phyloP scores from a whole-genome alignment of 2,113 vertebrate genomes.

The Eretmochelys imbricata region DNA sequence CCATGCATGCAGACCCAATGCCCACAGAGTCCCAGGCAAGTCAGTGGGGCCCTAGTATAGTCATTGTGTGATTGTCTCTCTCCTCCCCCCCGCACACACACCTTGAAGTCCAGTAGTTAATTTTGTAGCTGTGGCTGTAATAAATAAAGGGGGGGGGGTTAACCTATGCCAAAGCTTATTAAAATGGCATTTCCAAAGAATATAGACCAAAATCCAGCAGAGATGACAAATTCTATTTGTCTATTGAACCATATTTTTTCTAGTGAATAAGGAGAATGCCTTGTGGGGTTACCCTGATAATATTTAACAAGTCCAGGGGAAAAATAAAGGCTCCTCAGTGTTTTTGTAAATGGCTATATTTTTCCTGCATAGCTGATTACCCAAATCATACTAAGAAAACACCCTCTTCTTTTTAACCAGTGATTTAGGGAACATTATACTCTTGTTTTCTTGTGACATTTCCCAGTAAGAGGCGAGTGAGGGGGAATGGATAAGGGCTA shows the following conservation, averaged over 20 bases:
- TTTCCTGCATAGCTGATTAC: not conserved
- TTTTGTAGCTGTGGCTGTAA: not conserved
- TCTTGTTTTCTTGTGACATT: not conserved
- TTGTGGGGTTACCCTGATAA: constrained; percentile 44
- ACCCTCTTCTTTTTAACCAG: not conserved
- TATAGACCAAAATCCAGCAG: constrained; percentile 29
- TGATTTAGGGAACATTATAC: not conserved
- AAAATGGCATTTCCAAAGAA: not conserved
- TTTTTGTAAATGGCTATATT: not conserved
- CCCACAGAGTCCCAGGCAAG: not conserved
- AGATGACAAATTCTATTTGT: constrained; percentile 50
- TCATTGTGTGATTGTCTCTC: not conserved
- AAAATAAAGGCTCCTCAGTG: not conserved
- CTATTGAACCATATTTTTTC: constrained; percentile 26
- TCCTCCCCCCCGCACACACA: not conserved
- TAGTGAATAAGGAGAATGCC: constrained; percentile 53
- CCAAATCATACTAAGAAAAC: not conserved
- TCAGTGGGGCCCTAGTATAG: not conserved
- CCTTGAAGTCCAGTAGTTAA: not conserved
- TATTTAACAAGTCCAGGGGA: constrained; percentile 2
- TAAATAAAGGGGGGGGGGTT: not conserved
- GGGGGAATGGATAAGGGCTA: not conserved
- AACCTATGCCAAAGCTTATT: not conserved
- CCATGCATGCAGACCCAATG: not conserved
- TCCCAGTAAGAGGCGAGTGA: not conserved